phyloP scores from a whole-genome alignment of 2,113 vertebrate species.

The Dinomys branickii region DNA sequence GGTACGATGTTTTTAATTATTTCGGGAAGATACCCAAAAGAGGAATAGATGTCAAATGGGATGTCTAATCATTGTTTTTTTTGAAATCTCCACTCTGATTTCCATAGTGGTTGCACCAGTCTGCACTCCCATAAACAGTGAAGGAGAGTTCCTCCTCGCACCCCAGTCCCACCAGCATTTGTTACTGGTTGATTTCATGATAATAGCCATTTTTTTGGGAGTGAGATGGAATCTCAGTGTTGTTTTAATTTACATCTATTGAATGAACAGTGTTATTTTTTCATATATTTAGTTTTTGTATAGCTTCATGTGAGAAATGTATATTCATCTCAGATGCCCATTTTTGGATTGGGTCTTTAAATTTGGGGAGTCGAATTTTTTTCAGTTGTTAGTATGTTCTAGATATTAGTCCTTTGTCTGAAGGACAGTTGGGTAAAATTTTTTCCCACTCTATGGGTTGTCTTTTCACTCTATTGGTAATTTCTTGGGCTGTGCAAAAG shows the following conservation, averaged over 20 bases:
- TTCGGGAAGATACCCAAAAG: not conserved
- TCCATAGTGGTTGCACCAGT: not conserved
- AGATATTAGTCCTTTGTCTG: not conserved
- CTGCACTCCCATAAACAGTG: not conserved
- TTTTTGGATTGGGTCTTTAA: not conserved
- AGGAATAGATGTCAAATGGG: not conserved
- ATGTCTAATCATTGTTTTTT: not conserved
- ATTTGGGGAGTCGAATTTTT: not conserved
- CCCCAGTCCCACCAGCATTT: not conserved
- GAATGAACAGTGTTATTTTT: not conserved
- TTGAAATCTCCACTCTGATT: not conserved
- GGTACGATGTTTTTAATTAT: not conserved
- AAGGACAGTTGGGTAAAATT: not conserved
- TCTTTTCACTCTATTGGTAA: not conserved
- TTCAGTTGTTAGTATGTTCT: not conserved
- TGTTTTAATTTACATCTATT: not conserved
- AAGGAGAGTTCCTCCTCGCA: not conserved
- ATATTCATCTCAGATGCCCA: not conserved
- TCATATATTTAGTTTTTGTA: not conserved
- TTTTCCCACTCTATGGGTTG: not conserved
- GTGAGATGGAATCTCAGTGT: not conserved
- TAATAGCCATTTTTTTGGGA: not conserved
- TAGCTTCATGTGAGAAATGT: not conserved
- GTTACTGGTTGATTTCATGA: not conserved
- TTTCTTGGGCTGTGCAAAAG: not conserved